Evolutionary conservation across 2,797 vertebrate species (phyloP), one percentile per base, ranked within the genome.

Genomic region (Microctenopoma stevenorrisi): DNA sequence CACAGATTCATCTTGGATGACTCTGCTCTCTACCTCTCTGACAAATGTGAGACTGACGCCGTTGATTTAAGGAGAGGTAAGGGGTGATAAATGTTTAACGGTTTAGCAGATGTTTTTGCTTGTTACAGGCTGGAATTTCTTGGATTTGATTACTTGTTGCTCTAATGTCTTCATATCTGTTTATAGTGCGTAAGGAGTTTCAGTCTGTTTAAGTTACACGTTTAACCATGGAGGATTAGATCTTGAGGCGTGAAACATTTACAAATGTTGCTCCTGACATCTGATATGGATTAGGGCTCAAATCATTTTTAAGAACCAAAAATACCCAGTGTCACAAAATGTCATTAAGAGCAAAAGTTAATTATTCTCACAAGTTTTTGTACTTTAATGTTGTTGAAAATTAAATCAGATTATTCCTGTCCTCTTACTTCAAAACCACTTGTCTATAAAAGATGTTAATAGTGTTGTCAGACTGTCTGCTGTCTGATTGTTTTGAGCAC

Each of bases 1-100:
- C 2, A 52, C 85, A 98, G 96, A 93, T 97, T 98, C 85, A 98
- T 98, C 88, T 88, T 97, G 48, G 96, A 98, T 48, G 95, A 98
- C 88, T 97, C 96, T 0, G 96, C 96, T 14, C 92, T 98, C 86
- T 97, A 96, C 91, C 94, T 98, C 91, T 97, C 96, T 0, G 95
- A 97, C 83, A 97, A 96, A 93, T 96, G 96, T 91, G 95, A 96
- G 74, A 87, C 80, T 28, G 95, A 96, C 68, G 86, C 87, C 0
- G 94, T 95, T 59, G 96, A 97, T 86, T 86, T 97, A 79, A 94
- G 94, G 82, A 95, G 92, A 96, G 96, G 96, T 97, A 83, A 79
- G 72, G 61, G 38, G 1, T 33, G 16, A 30, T 30, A 8, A 10
- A 9, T 49, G 33, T 37, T 37, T 9, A 37, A 37, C 8, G 10